Base-by-base conservation (phyloP, 2,113 vertebrate species). In the Asarcornis scutulata region DNA sequence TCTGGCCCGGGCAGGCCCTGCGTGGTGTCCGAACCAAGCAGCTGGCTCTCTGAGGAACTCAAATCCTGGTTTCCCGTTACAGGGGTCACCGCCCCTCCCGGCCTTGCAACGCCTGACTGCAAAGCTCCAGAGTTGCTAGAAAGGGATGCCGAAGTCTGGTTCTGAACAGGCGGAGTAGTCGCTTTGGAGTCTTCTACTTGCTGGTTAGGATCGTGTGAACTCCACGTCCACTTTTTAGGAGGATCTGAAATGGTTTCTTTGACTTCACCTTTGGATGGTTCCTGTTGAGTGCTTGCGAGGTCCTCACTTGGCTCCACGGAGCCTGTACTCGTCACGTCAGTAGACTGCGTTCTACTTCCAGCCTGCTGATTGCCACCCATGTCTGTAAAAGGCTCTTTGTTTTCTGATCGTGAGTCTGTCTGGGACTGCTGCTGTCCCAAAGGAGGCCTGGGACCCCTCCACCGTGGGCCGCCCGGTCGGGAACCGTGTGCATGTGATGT, bases 211-310 rank as follows among this genome's bases (percentile, higher is more conserved):
- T 93, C 96, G 80, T 98, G 98, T 74, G 97, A 94, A 95, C 97
- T 98, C 95, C 98, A 98, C 2, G 98, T 97, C 98, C 97, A 98
- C 77, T 97, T 95, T 91, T 98, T 98, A 72, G 97, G 88, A 82
- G 97, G 83, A 87, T 97, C 97, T 93, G 97, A 81, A 82, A 95
- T 89, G 60, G 88, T 93, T 96, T 97, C 96, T 88, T 95, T 97
- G 85, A 97, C 94, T 93, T 98, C 97, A 75, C 95, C 89, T 95
- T 98, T 97, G 92, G 97, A 79, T 92, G 96, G 84, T 17, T 98
- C 98, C 96, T 98, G 96, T 3, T 98, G 97, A 94, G 93, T 80
- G 92, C 93, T 89, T 89, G 97, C 95, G 91, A 98, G 78, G 89
- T 96, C 95, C 95, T 98, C 98, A 88, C 63, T 81, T 59, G 96